Conservation (phyloP, 2,797 vertebrate genomes). For the Diplodus puntazzo region DNA sequence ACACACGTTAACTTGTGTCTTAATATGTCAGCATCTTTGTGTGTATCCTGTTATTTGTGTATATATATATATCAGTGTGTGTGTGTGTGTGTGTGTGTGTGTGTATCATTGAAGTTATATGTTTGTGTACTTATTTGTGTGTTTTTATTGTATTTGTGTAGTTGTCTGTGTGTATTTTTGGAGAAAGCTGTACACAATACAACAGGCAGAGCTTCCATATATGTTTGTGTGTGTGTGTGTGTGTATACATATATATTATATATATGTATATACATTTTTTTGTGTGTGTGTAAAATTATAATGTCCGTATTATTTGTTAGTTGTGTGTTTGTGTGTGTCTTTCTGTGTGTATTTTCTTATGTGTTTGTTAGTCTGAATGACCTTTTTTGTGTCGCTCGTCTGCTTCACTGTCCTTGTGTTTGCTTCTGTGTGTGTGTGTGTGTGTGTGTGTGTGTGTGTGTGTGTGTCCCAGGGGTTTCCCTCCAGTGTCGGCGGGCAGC, state of each 20-base stretch:
- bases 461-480: conserved; percentile 78
- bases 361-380: background rate
- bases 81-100: background rate
- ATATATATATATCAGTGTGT: background rate
- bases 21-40: no score
- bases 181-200: no score
- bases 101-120: background rate
- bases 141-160: no score
- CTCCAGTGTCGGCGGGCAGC: conserved; percentile 75
- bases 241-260: no score
- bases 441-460: conserved; percentile 67
- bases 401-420: background rate
- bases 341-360: background rate
- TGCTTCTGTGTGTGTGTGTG: conserved; percentile 7
- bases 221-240: background rate
- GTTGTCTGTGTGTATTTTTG: no score
- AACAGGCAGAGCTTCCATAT: no score
- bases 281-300: background rate
- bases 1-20: no score
- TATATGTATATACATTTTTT: no score
- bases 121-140: no score
- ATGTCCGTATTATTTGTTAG: background rate
- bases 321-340: background rate
- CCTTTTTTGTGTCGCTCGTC: no score
- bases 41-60: background rate